Conservation (phyloP, 2,888 invertebrate species). For the Heteromyza rotundicornis region DNA sequence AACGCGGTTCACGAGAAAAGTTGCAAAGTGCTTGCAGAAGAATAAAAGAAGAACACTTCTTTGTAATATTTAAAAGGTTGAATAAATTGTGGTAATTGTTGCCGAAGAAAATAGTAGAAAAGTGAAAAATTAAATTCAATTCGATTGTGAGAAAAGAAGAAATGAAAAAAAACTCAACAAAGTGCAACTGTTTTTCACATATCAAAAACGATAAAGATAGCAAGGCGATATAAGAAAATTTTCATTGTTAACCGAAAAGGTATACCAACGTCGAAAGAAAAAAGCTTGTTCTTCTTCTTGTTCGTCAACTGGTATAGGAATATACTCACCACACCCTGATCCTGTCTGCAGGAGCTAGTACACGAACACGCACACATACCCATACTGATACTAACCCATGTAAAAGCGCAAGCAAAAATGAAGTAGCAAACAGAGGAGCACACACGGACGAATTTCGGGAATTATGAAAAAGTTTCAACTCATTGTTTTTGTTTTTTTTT, state of each 20-base stretch:
- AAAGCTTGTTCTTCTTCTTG: constrained; percentile 15
- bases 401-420: constrained; percentile 9
- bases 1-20: constrained; percentile 37
- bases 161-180: constrained; percentile 22
- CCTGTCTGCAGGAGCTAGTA: constrained; percentile 38
- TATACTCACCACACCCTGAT: constrained; percentile 60
- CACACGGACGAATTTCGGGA: constrained; percentile 20
- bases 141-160: constrained; percentile 12
- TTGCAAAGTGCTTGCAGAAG: constrained; percentile 36
- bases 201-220: constrained; percentile 18
- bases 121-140: background rate
- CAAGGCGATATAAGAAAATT: constrained; percentile 16
- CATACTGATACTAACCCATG: constrained; percentile 10
- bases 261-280: constrained; percentile 23
- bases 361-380: constrained; percentile 27
- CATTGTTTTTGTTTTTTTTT: constrained; percentile 11
- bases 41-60: constrained; percentile 19
- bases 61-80: constrained; percentile 21
- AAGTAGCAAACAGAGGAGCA: constrained; percentile 28
- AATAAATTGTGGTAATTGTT: background rate
- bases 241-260: constrained; percentile 19
- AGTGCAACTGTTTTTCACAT: constrained; percentile 28
- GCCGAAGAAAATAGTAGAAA: no score
- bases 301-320: constrained; percentile 25
- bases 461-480: constrained; percentile 9